Base-by-base conservation (phyloP, 2,888 invertebrate species). In the Dexiosoma caninum region DNA sequence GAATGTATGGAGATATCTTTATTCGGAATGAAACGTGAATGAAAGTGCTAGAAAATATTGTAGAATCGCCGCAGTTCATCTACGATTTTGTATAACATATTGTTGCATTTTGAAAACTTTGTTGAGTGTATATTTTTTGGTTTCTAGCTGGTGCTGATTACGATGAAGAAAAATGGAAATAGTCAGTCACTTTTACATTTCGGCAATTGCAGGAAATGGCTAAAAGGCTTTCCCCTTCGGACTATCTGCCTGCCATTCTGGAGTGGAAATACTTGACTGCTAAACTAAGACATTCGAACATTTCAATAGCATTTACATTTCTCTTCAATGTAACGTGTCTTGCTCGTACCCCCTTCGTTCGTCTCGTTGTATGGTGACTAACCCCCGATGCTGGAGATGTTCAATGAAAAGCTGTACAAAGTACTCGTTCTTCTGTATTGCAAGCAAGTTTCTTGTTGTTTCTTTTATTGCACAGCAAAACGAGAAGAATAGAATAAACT, bases 151-250 rank as follows among this genome's bases (percentile, higher is more conserved):
- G 19, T 59, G 16, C 9, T 35, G 46, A n/a, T 75, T 14, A n/a
- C 1, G 8, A 42, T 42, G 8, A 16, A 60, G 40, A 10, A 46
- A 51, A 23, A n/a, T 71, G 55, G 49, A 66, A 60, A 42, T 46
- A 44, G 62, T 67, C 32, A 67, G 66, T 67, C 32, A 62, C 46
- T 27, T 46, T 74, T 81, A 55, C 64, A 49, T 77, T 80, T 83
- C 81, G 78, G 79, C 82, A 82, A 69, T 60, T 77, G 72, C 81
- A 76, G 84, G 84, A 84, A 82, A 82, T 81, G 83, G 82, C 82
- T 82, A 83, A 83, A 84, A 82, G 72, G 80, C 80, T 80, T 80
- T 80, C 53, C 76, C 72, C 60, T 72, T 67, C 37, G 71, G 76
- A 72, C 71, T 71, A 71, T 23, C 53, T 80, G 76, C 53, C 76